These are phyloP conservation scores for Sebastes fasciatus DNA, from an alignment of 2,113 vertebrate genomes.

Conservation along the genomic window DNA sequence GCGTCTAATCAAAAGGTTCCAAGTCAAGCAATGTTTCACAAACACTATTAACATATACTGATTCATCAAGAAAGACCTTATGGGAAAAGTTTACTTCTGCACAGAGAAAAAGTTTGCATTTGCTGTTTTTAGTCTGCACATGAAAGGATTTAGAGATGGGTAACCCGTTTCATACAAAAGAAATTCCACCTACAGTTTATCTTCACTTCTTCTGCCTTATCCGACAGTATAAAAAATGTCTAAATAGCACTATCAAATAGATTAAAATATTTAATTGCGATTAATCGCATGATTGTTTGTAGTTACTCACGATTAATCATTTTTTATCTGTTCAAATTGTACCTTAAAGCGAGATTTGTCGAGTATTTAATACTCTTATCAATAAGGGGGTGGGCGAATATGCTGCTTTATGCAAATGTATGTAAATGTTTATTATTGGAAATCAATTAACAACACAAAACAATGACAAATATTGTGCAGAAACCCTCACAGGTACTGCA, in stretches of 20 bases:
- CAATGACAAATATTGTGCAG: no score
- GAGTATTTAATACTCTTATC: no score
- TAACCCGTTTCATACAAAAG: not conserved
- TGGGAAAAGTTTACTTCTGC: not conserved
- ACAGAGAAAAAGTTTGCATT: not conserved
- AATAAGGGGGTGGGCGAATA: no score
- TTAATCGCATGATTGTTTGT: no score
- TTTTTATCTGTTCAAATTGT: no score
- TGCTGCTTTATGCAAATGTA: no score
- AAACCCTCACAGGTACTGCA: no score
- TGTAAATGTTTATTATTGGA: no score
- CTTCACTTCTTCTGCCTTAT: not conserved
- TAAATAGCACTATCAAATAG: not conserved
- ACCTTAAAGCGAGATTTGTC: no score
- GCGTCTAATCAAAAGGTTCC: constrained; percentile 1
- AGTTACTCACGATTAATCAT: no score
- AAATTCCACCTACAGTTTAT: not conserved
- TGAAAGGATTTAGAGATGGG: not conserved
- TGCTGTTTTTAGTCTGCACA: not conserved
- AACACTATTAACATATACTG: not conserved
- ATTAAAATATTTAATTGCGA: no score
- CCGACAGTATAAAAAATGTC: not conserved
- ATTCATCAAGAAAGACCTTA: not conserved
- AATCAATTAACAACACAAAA: no score
- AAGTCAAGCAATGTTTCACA: not conserved